Evolutionary conservation across 1,140 invertebrate species (phyloP), one percentile per base, ranked within the genome.

Genomic region (Aphaenogaster floridana): DNA sequence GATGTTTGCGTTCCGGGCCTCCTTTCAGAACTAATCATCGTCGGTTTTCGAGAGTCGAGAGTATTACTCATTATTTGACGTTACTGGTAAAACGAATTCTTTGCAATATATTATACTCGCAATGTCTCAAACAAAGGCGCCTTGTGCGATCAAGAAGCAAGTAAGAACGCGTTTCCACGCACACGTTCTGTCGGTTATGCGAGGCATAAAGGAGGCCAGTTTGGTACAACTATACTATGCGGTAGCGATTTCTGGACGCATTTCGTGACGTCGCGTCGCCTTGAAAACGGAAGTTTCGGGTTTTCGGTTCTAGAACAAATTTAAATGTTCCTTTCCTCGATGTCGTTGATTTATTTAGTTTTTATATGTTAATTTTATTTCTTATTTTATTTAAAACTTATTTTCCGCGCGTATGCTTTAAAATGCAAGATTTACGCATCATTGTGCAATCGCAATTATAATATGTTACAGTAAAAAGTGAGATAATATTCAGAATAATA

Each of bases 121-220:
- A 85, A 48, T 48, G 69, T 66, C 21, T 91, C 72, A 78, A 89
- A 92, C 91, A 92, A 92, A 92, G 92, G 72, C 76, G 71, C 89
- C 80, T 86, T 92, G 88, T 89, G 88, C 64, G 17, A 15, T 17
- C 57, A 68, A 87, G 64, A 34, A 15, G 28, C 39, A 68, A 90
- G 84, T 85, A 90, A 87, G 61, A 87, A 86, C 79, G 81, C 66
- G 88, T 69, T 77, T 71, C 17, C 52, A 54, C 52, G 77, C 50
- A 81, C 88, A 89, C 83, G 88, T 90, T 89, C 84, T 59, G 64
- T 85, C 85, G 80, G 85, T 88, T 86, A 84, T 72, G 71, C 81
- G 68, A 28, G 45, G 77, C 71, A 90, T 90, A 90, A 90, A 88
- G 76, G 86, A 90, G 74, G 61, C 88, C 89, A 89, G 86, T 45